Evolutionary conservation across 2,888 invertebrate genomes (phyloP).

Genomic region (Synergus laeviventris): DNA sequence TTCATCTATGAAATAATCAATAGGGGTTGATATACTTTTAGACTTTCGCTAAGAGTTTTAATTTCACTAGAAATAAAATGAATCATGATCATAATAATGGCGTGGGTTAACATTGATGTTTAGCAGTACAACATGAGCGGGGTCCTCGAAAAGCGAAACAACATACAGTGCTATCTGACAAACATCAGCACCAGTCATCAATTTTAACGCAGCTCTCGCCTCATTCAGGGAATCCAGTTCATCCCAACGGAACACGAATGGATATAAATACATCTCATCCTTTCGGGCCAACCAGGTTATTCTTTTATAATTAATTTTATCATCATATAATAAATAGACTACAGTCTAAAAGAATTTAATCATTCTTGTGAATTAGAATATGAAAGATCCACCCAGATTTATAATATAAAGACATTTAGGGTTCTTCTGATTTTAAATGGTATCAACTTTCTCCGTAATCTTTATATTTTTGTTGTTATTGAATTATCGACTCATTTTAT

Average conservation of each 20-base stretch:
- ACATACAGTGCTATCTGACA: slow-evolving; percentile 76
- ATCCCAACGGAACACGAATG: slow-evolving; percentile 66
- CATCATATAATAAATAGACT: background rate
- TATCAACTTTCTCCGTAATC: background rate
- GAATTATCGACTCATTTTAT: slow-evolving; percentile 18
- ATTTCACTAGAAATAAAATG: too few species aligned
- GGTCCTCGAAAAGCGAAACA: slow-evolving; percentile 95
- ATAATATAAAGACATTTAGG: background rate
- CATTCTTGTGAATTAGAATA: background rate
- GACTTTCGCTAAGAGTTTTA: too few species aligned
- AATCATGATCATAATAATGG: background rate
- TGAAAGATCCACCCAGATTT: background rate
- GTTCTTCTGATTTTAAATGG: background rate
- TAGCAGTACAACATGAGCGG: slow-evolving; percentile 98
- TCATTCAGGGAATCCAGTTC: slow-evolving; percentile 59
- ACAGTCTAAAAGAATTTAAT: background rate
- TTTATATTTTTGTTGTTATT: background rate
- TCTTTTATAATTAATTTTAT: background rate
- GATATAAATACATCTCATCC: slow-evolving; percentile 61
- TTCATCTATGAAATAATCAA: too few species aligned
- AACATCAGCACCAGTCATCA: slow-evolving; percentile 70
- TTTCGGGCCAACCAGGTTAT: slow-evolving; percentile 59
- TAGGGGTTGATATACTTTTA: too few species aligned
- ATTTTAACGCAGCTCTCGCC: slow-evolving; percentile 63
- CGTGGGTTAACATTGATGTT: slow-evolving; percentile 41